These are phyloP conservation scores for Dynastes maya DNA, from an alignment of 2,888 invertebrate genomes.

Conservation along the genomic window DNA sequence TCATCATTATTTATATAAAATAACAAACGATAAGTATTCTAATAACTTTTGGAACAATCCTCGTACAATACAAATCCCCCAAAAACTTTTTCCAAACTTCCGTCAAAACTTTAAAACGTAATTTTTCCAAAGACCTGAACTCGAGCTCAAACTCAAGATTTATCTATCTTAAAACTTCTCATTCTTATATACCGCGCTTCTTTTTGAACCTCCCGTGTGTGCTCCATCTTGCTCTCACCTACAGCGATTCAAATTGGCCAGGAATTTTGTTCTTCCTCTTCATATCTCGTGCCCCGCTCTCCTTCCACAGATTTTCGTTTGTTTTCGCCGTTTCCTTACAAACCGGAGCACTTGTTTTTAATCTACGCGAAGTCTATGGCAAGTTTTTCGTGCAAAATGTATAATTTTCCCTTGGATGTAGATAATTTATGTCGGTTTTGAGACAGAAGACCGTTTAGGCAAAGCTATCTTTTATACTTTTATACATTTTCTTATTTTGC, in stretches of 20 bases:
- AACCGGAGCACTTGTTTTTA: neutral
- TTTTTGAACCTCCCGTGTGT: neutral
- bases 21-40: too few relatives aligned
- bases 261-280: neutral
- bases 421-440: conserved; percentile 7
- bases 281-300: neutral
- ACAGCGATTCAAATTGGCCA: neutral
- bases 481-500: neutral
- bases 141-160: neutral
- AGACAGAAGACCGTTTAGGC: too few relatives aligned
- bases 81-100: neutral
- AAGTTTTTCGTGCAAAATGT: neutral
- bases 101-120: neutral
- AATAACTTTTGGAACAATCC: neutral
- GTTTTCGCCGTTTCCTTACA: neutral
- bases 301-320: neutral
- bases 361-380: neutral
- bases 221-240: neutral
- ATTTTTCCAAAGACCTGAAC: neutral
- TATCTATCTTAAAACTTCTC: conserved; percentile 2
- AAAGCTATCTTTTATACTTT: too few relatives aligned
- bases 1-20: too few relatives aligned
- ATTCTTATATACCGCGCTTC: neutral
- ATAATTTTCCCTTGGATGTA: neutral
- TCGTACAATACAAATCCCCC: neutral